Base-by-base conservation (phyloP, 2,888 invertebrate species). In the Noctuana brunneofusca region DNA sequence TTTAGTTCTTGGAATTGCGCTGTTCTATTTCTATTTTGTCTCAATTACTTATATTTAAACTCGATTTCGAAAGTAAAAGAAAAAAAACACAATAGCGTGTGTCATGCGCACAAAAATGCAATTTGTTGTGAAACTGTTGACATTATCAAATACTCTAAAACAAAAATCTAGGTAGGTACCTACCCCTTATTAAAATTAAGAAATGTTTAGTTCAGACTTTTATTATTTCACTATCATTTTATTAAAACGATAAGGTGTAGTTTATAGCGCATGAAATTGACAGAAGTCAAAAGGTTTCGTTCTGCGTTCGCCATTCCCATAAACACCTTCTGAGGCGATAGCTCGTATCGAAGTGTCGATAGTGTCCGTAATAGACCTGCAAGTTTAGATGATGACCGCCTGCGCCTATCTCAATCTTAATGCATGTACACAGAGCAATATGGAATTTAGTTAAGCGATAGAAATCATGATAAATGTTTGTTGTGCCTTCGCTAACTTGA, bases 361-460 rank as follows among this genome's bases (percentile, higher is more conserved):
- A 64, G 62, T 59, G 64, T 66, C 57, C 56, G 64, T 68, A 66
- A 66, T 64, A 63, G 64, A 66, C 66, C 66, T 64, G 53, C 54
- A 56, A 63, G 66, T 68, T 66, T 65, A 68, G 66, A 63, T 52
- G 63, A 66, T 56, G 52, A 59, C 60, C 66, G 66, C 60, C 67
- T 60, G 58, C 56, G 62, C 27, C 62, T 54, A 62, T 62, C 55
- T 56, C 54, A 50, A 62, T 56, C 55, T 62, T 55, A 49, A 59
- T 62, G 55, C 35, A 48, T 49, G 50, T 38, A 54, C 55, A 41
- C 27, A 48, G 62, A 30, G 41, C 55, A 50, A 56, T 56, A 62
- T 62, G 50, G 55, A 56, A 62, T 62, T 62, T 62, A 46, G 54
- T 38, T 55, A 38, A 35, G 27, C 9, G 27, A 49, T 62, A 54